These are phyloP conservation scores for Vesta saturnalis DNA, from an alignment of 2,888 invertebrate species.

Conservation along the genomic window DNA sequence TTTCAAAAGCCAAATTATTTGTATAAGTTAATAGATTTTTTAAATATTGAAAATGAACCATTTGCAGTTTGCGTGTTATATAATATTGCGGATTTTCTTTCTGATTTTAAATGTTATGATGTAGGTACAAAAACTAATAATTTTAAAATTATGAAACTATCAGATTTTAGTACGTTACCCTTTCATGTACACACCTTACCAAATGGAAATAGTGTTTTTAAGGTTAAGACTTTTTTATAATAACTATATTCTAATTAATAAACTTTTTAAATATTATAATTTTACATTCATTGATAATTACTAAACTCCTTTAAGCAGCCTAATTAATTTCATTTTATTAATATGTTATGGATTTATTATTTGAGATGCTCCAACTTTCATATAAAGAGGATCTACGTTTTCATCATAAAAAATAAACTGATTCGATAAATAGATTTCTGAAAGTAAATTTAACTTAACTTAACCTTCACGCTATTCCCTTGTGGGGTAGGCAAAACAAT, in stretches of 20 bases:
- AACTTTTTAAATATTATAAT: slow-evolving; percentile 11
- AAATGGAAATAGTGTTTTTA: neutral
- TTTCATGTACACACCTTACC: neutral
- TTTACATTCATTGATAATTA: slow-evolving; percentile 7
- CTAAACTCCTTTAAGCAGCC: neutral
- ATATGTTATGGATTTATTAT: slow-evolving; percentile 4
- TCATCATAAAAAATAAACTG: neutral
- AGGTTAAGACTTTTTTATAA: slow-evolving; percentile 8
- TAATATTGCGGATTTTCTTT: neutral
- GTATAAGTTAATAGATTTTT: neutral
- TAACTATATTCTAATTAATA: slow-evolving; percentile 9
- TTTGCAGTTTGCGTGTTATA: neutral
- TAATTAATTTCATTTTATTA: slow-evolving; percentile 7
- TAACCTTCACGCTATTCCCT: too few species aligned
- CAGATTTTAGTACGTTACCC: neutral
- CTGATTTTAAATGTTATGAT: neutral
- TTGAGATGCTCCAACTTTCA: slow-evolving; percentile 7
- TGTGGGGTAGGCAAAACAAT: too few species aligned
- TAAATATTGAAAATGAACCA: neutral
- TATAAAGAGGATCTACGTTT: neutral
- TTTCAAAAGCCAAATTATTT: neutral
- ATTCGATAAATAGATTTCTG: neutral
- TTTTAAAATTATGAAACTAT: neutral
- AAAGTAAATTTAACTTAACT: too few species aligned
- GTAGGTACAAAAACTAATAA: neutral